phyloP scores from a whole-genome alignment of 1,140 invertebrate genomes.

The Drosophila persimilis region DNA sequence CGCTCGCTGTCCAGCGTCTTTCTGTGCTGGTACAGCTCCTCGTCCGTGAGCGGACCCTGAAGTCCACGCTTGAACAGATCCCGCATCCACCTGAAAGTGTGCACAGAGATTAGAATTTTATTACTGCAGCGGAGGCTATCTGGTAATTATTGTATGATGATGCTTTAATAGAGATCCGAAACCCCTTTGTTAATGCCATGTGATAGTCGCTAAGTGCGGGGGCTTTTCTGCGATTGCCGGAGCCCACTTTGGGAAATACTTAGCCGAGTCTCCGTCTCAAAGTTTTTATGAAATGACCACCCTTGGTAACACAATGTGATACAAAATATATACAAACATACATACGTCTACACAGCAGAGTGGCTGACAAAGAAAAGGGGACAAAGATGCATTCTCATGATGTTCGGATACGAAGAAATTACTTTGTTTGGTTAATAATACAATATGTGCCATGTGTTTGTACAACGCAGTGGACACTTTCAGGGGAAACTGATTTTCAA shows the following conservation, averaged over 20 bases:
- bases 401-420: slow-evolving; percentile 7
- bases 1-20: slow-evolving; percentile 68
- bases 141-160: slow-evolving; percentile 2
- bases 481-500: background rate
- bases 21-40: slow-evolving; percentile 84
- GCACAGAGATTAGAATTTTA: background rate
- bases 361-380: background rate
- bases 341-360: too few relatives aligned
- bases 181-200: slow-evolving; percentile 18
- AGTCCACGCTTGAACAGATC: slow-evolving; percentile 83
- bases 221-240: slow-evolving; percentile 24
- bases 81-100: slow-evolving; percentile 81
- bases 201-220: slow-evolving; percentile 1
- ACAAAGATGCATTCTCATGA: background rate
- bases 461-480: slow-evolving; percentile 11
- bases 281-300: too few relatives aligned
- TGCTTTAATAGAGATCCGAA: slow-evolving; percentile 13
- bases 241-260: slow-evolving; percentile 1
- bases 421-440: slow-evolving; percentile 16
- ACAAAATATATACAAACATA: too few relatives aligned
- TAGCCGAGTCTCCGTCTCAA: too few relatives aligned
- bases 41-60: slow-evolving; percentile 82
- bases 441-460: background rate
- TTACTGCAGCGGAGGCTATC: too few relatives aligned
- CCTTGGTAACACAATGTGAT: too few relatives aligned